A percentile compares a stretch with the other conserved stretches of the same genome.
Conservation (phyloP, 2,113 vertebrate species). For the Serinus canaria region DNA sequence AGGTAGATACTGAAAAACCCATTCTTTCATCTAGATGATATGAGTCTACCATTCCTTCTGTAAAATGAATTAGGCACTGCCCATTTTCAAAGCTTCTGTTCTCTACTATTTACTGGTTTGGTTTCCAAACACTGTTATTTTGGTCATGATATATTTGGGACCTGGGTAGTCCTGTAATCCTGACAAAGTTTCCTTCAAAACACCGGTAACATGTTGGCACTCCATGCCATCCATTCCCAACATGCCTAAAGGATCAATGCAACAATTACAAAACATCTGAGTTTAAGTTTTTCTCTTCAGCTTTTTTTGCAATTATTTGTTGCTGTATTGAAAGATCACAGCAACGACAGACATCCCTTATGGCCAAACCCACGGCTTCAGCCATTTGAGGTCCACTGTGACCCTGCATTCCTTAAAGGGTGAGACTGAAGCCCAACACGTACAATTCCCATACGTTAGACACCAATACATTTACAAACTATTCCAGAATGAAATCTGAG, state of each 20-base stretch:
- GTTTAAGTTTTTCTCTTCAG: background rate
- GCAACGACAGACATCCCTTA: background rate
- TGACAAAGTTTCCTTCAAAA: background rate
- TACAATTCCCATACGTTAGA: accelerated
- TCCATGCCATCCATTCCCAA: background rate
- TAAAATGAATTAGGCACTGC: background rate
- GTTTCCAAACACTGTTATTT: background rate
- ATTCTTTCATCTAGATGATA: background rate
- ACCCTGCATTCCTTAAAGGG: background rate
- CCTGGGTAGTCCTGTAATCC: background rate
- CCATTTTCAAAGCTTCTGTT: background rate
- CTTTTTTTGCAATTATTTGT: background rate
- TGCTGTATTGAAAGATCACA: background rate
- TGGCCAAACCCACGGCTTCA: background rate
- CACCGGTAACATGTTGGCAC: background rate
- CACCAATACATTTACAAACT: background rate
- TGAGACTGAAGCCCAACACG: background rate
- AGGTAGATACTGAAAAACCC: background rate
- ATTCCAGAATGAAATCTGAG: background rate
- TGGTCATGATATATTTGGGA: background rate
- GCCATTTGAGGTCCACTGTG: background rate
- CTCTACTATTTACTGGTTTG: background rate
- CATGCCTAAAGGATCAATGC: background rate
- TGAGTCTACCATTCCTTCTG: background rate
- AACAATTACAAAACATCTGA: background rate